Evolutionary conservation across 2,113 vertebrate genomes (phyloP).

Genomic region (Isichthys henryi): DNA sequence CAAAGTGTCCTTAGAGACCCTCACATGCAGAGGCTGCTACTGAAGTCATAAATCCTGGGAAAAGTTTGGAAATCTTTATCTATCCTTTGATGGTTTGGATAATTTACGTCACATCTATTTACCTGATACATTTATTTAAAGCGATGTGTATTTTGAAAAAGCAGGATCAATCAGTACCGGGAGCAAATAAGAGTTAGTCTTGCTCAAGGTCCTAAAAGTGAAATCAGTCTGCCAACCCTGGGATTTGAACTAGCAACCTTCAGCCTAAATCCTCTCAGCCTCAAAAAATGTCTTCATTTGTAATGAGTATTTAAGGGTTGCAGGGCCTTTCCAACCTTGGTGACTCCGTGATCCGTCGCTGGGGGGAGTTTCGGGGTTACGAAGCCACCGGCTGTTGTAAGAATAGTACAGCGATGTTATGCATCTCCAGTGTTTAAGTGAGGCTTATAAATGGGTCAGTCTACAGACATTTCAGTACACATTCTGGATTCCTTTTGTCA

Average conservation of each 20-base stretch:
- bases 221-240: not conserved
- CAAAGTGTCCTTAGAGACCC: not conserved
- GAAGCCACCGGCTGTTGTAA: not conserved
- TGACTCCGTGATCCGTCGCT: not conserved
- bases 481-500: not conserved
- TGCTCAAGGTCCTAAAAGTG: not conserved
- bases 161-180: not conserved
- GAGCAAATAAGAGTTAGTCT: not conserved
- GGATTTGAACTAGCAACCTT: not conserved
- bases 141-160: not conserved
- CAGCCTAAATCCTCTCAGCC: not conserved
- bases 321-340: not conserved
- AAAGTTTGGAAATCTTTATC: not conserved
- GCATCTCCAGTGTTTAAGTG: not conserved
- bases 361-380: not conserved
- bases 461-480: not conserved
- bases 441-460: not conserved
- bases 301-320: not conserved
- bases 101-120: not conserved
- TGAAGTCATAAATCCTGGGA: not conserved
- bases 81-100: not conserved
- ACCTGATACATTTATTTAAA: not conserved
- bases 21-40: not conserved
- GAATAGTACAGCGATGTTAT: not conserved
- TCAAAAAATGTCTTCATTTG: not conserved